A percentile compares a stretch with the other conserved stretches of the same genome.
These are phyloP conservation scores for Ostrea edulis DNA, from an alignment of 1,140 invertebrate genomes.

Conservation along the genomic window DNA sequence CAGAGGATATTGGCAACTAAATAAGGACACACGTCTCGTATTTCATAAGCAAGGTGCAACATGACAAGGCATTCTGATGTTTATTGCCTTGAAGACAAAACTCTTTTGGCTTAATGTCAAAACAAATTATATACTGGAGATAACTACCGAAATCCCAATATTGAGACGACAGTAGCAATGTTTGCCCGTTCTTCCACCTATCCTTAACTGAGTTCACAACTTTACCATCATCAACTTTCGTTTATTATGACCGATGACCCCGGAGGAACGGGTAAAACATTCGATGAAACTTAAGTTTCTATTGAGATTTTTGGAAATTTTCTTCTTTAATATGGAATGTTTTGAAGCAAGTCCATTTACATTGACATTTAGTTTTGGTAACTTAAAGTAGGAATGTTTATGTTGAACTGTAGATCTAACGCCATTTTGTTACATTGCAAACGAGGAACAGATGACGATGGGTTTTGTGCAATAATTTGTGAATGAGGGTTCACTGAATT, in stretches of 20 bases:
- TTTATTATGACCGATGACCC: conserved; percentile 31
- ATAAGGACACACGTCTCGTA: conserved; percentile 18
- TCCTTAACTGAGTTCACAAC: background rate
- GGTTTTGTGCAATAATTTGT: conserved; percentile 36
- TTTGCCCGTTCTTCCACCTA: conserved; percentile 18
- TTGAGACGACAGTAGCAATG: conserved; percentile 11
- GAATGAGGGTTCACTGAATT: conserved; percentile 15
- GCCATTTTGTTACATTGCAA: conserved; percentile 8
- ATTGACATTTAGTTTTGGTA: background rate
- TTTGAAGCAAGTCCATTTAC: background rate
- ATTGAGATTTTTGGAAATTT: conserved; percentile 30
- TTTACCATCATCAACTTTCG: conserved; percentile 27
- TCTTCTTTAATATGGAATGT: conserved; percentile 1
- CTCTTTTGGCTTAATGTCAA: background rate
- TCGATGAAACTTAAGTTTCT: conserved; percentile 20
- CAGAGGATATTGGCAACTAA: background rate
- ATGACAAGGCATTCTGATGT: background rate
- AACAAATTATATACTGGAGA: background rate
- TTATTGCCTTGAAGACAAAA: conserved; percentile 3
- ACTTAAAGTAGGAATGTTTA: conserved; percentile 4
- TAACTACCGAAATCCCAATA: conserved; percentile 22
- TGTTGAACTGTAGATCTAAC: background rate
- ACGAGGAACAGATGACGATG: background rate
- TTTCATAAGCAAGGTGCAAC: conserved; percentile 25
- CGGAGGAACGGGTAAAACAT: conserved; percentile 17